phyloP scores from a whole-genome alignment of 1,140 invertebrate genomes.

The Samia ricini region DNA sequence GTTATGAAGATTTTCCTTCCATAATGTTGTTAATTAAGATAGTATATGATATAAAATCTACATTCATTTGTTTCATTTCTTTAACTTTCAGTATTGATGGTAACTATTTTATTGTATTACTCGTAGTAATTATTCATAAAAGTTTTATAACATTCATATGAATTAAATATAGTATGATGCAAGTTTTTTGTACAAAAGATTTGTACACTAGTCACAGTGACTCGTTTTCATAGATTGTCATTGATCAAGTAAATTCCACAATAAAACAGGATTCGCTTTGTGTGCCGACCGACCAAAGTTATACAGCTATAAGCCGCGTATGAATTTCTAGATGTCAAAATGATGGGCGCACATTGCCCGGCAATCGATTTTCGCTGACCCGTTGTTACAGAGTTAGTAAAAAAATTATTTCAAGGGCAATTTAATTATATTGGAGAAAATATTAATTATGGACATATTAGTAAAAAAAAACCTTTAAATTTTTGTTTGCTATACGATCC shows the following conservation, averaged over 20 bases:
- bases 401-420: conserved; percentile 7
- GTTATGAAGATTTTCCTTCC: no score
- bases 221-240: not conserved
- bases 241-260: not conserved
- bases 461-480: no score
- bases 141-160: no score
- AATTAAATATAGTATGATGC: no score
- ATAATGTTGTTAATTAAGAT: no score
- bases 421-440: not conserved
- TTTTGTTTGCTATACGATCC: no score
- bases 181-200: not conserved
- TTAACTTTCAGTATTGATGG: no score
- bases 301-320: conserved; percentile 35
- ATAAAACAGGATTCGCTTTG: conserved; percentile 2
- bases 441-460: conserved; percentile 2
- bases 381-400: conserved; percentile 41
- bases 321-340: conserved; percentile 68
- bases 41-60: no score
- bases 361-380: conserved; percentile 63
- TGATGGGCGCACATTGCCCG: conserved; percentile 64
- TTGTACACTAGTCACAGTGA: not conserved
- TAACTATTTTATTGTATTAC: no score
- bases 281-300: conserved; percentile 15
- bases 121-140: no score
- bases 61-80: no score